Conservation (phyloP, 1,140 invertebrate genomes). For the Drosophila lacteicornis region DNA sequence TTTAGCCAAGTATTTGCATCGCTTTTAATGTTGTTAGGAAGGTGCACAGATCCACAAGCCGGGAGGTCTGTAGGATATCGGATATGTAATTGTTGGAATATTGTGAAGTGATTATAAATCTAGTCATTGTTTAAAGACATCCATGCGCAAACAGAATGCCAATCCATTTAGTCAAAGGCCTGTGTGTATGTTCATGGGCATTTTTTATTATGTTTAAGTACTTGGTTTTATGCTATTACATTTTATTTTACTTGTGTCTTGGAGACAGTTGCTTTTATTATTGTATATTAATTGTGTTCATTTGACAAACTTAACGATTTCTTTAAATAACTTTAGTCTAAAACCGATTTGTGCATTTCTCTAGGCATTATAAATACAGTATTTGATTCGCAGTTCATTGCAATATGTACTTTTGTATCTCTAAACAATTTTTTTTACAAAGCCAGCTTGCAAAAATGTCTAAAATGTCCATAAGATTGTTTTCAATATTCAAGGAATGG, state of each 20-base stretch:
- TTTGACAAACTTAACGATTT: conserved; percentile 73
- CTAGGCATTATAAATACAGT: conserved; percentile 52
- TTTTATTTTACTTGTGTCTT: conserved; percentile 54
- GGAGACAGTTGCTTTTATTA: conserved; percentile 59
- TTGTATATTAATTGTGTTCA: conserved; percentile 54
- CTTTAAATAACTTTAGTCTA: conserved; percentile 66
- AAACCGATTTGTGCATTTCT: conserved; percentile 80
- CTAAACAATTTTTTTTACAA: conserved; percentile 49
- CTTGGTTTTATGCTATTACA: conserved; percentile 29
- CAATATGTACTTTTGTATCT: conserved; percentile 24
- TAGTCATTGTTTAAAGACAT: conserved; percentile 69
- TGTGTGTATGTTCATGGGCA: conserved; percentile 10
- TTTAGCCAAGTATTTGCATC: conserved; percentile 52
- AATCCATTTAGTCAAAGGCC: conserved; percentile 32
- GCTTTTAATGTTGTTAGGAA: conserved; percentile 62
- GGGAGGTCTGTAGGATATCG: conserved; percentile 5
- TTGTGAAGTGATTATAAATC: conserved; percentile 82
- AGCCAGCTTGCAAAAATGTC: conserved; percentile 74
- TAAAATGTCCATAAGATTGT: conserved; percentile 52
- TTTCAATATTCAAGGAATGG: conserved; percentile 42
- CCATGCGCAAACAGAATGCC: conserved; percentile 33
- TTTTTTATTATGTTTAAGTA: conserved; percentile 35
- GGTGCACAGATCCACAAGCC: neutral
- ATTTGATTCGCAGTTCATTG: conserved; percentile 43
- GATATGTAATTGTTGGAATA: conserved; percentile 43